Percentiles rank a stretch among this genome's conserved stretches.
These are phyloP conservation scores for Brachionus rubens DNA, from an alignment of 1,140 invertebrate genomes.

Conservation along the genomic window DNA sequence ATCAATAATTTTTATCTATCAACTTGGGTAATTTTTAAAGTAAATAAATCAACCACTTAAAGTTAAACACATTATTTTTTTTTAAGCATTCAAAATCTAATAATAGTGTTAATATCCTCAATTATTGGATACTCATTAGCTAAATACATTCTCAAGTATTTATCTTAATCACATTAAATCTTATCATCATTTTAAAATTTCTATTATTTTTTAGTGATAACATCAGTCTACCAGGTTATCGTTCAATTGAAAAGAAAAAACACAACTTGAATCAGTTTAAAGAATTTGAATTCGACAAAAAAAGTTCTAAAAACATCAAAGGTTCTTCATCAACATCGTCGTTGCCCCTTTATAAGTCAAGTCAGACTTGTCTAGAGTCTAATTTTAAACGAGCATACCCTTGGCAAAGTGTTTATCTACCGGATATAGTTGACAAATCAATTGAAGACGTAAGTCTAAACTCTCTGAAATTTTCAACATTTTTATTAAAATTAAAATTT, in stretches of 20 bases:
- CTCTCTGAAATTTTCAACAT: background rate
- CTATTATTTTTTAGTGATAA: background rate
- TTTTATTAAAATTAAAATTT: background rate
- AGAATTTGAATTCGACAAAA: background rate
- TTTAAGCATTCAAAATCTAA: background rate
- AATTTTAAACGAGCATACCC: conserved; percentile 22
- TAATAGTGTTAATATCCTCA: background rate
- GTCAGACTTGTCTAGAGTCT: background rate
- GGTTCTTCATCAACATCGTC: background rate
- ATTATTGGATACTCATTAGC: background rate
- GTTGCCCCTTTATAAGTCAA: background rate
- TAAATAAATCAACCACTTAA: background rate
- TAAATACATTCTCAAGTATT: background rate
- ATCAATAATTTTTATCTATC: background rate
- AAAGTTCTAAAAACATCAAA: background rate
- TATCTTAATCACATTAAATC: no score
- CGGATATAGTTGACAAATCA: conserved; percentile 22
- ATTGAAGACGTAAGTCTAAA: conserved; percentile 13
- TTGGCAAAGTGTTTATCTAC: conserved; percentile 25
- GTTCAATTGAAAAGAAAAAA: conserved; percentile 3
- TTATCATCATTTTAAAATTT: background rate
- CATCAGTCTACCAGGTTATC: background rate
- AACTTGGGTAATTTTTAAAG: background rate
- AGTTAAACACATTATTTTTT: background rate
- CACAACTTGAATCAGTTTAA: background rate